Evolutionary conservation across 2,113 vertebrate genomes (phyloP), one percentile per base, ranked within the genome.

Genomic region (Cryptomyrus ogoouensis): DNA sequence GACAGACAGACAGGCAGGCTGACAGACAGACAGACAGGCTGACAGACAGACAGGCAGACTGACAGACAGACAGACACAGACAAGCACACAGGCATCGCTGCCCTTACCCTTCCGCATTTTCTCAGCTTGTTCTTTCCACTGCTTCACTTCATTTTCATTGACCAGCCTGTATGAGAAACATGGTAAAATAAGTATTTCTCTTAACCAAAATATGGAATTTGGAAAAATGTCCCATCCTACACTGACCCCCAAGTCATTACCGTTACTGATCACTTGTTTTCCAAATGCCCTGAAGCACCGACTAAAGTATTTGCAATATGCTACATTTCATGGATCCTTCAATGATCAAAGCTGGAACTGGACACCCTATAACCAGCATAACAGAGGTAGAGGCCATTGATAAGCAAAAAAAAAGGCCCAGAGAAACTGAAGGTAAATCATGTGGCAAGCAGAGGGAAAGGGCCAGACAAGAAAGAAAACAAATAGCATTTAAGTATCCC

Each of bases 41-140:
- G 15, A 19, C 52, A 53, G 15, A 56, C 4, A 56, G 53, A 1
- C 12, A 50, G 49, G 49, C 10, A 50, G 49, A 50, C n/a, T n/a
- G n/a, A n/a, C n/a, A n/a, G 13, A 52, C 17, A 52, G 50, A 52
- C 50, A 52, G 50, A 52, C 50, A 52, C 15, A 87, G 9, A 50
- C 39, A 47, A 42, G 46, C 19, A 62, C 88, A 5, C 35, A 80
- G 4, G 10, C 31, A 19, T 19, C 35, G 35, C 35, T 6, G 13
- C 31, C 17, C 94, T 19, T 87, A 96, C 99, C 99, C 98, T 99
- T 99, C 91, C 99, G 95, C 99, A 99, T 99, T 94, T 98, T 99
- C 94, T 99, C 99, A 12, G 99, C 99, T 95, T 99, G 98, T 87
- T 99, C 99, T 95, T 99, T 99, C 99, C 99, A 99, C 92, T 98